Conservation (phyloP, 30 jellyfish, hydroid and myxozoan species). For the Phacellophora camtschatica region DNA sequence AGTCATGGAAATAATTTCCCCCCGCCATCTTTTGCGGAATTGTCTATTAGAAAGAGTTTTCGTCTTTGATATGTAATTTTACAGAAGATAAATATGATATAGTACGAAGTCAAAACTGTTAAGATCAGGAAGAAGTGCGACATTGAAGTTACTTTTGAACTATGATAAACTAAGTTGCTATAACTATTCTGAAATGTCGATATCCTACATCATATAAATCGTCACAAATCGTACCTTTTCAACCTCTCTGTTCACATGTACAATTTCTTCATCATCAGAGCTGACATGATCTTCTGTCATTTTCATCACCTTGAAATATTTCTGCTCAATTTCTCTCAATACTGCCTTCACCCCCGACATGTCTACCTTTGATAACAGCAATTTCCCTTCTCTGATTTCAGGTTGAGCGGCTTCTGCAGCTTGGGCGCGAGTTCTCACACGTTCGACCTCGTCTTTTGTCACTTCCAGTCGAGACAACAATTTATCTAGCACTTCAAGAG, state of each 20-base stretch:
- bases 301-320: conserved; percentile 57
- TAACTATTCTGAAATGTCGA: too few relatives aligned
- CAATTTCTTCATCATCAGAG: conserved; percentile 86
- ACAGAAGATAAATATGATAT: too few relatives aligned
- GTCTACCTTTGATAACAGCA: conserved; percentile 72
- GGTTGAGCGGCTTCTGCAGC: conserved; percentile 91
- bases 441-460: conserved; percentile 59
- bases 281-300: conserved; percentile 67
- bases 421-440: conserved; percentile 62
- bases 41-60: too few relatives aligned
- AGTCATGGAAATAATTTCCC: too few relatives aligned
- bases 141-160: too few relatives aligned
- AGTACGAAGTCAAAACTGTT: too few relatives aligned
- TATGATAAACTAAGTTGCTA: too few relatives aligned
- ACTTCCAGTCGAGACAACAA: conserved; percentile 62
- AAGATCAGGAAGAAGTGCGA: too few relatives aligned
- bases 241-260: conserved; percentile 69
- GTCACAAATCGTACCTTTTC: conserved; percentile 57
- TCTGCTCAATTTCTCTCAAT: conserved; percentile 62
- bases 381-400: conserved; percentile 85
- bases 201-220: too few relatives aligned
- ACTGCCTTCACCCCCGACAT: conserved; percentile 63
- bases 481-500: conserved; percentile 58
- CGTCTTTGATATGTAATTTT: too few relatives aligned
- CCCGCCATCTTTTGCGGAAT: too few relatives aligned